Evolutionary conservation across 2,888 invertebrate genomes (phyloP), one percentile per base, ranked within the genome.

Genomic region (Epirrhoe tristata): DNA sequence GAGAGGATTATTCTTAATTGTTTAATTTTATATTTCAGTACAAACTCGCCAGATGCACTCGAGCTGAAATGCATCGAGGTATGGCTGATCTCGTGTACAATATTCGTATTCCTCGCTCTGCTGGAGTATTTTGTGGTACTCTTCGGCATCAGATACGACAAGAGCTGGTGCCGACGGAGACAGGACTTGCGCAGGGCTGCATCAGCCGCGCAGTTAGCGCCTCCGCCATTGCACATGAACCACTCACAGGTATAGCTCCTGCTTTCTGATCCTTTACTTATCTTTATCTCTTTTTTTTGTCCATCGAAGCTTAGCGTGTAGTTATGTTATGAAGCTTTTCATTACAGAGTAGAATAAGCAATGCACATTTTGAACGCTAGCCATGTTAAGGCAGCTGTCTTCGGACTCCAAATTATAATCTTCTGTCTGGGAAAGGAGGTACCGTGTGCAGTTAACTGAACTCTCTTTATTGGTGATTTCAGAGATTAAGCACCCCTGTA

Each of bases 1-100:
- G 5, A 8, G 12, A 10, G 43, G 31, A 55, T 14, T 16, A 24
- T 36, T 56, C 24, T 39, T 56, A 34, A 50, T 14, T 10, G n/a
- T 56, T 50, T 46, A 16, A 14, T 51, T 54, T 10, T 7, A 31
- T 3, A 58, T 87, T 86, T 0, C 89, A 95, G 95, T 82, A 95
- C 95, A 83, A 95, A 95, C 83, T 95, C 95, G 32, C 95, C 95
- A 32, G 95, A 95, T 77, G 95, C 95, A 2, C 85, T 95, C 62
- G 95, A 95, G 82, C 83, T 95, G 66, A 95, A 95, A 80, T 95
- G 95, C 82, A 95, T 95, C 74, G 95, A 95, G 81, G 95, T 95
- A 73, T 95, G 95, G 95, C 88, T 95, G 81, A 95, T 95, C 82
- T 95, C 95, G 52, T 95, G 95, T 88, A 95, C 95, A 53, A 85